Conservation (phyloP, 2,797 vertebrate genomes). For the Tokudaia tokunoshimensis region DNA sequence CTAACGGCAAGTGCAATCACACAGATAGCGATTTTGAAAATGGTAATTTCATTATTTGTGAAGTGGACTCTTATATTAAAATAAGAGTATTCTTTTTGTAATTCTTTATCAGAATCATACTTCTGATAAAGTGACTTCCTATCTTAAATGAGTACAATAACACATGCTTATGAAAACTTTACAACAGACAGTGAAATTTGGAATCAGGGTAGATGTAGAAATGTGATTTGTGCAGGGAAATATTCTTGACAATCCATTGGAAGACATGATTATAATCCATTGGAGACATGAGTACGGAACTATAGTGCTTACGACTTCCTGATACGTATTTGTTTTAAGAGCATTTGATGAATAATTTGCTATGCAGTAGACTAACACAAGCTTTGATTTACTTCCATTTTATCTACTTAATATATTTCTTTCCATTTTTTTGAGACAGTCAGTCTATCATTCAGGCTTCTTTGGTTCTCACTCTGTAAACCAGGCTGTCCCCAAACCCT, state of each 20-base stretch:
- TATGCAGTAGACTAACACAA: not conserved
- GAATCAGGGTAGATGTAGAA: not conserved
- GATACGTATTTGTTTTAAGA: not conserved
- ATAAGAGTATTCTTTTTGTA: too few relatives aligned
- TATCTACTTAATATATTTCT: not conserved
- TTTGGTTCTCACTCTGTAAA: not conserved
- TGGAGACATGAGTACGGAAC: not conserved
- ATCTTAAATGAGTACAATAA: not conserved
- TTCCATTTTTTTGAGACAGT: not conserved
- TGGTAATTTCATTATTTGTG: not conserved
- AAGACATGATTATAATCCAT: not conserved
- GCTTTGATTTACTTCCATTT: not conserved
- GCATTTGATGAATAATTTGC: not conserved
- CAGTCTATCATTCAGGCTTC: not conserved
- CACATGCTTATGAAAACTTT: not conserved
- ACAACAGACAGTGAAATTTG: not conserved
- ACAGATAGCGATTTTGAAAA: not conserved
- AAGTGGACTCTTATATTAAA: not conserved
- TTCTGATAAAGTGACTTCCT: constrained; percentile 22
- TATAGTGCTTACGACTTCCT: not conserved
- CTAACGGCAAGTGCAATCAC: not conserved
- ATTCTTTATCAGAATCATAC: too few relatives aligned
- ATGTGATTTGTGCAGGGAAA: not conserved
- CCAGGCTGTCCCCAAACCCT: not conserved
- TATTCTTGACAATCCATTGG: not conserved